Evolutionary conservation across 2,888 invertebrate species (phyloP).

Genomic region (Amphipyra berbera): DNA sequence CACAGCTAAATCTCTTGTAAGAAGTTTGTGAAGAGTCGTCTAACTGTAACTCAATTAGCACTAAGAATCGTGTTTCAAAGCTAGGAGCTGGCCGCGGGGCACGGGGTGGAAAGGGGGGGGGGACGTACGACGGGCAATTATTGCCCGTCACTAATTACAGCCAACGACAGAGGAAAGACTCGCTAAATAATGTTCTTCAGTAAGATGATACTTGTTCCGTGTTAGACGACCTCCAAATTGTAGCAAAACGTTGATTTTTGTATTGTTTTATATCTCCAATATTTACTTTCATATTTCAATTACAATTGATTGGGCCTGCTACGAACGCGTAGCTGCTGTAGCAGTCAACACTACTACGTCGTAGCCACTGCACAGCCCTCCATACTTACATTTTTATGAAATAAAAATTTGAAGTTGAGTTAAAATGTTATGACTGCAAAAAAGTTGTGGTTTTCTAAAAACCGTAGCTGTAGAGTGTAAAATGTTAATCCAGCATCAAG

Average conservation of each 20-base stretch:
- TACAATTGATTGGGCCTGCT: neutral
- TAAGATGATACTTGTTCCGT: conserved; percentile 8
- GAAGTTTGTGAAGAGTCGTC: conserved; percentile 26
- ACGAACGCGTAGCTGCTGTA: neutral
- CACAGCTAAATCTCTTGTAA: conserved; percentile 9
- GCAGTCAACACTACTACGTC: neutral
- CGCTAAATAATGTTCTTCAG: conserved; percentile 17
- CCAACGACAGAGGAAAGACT: conserved; percentile 8
- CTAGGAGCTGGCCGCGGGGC: conserved; percentile 6
- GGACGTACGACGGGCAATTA: conserved; percentile 20
- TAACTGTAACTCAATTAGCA: conserved; percentile 48
- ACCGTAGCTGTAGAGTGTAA: neutral
- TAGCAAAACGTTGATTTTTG: neutral
- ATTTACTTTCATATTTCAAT: neutral
- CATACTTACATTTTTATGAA: too few relatives aligned
- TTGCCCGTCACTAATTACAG: conserved; percentile 42
- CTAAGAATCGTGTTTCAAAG: conserved; percentile 48
- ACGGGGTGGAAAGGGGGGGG: too few relatives aligned
- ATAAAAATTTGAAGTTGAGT: too few relatives aligned
- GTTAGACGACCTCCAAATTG: neutral
- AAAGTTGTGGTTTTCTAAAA: too few relatives aligned
- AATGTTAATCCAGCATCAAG: too few relatives aligned
- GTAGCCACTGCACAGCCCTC: neutral
- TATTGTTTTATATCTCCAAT: neutral
- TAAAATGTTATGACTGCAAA: too few relatives aligned